phyloP scores from a whole-genome alignment of 2,113 vertebrate genomes.

The Todiramphus chloris region DNA sequence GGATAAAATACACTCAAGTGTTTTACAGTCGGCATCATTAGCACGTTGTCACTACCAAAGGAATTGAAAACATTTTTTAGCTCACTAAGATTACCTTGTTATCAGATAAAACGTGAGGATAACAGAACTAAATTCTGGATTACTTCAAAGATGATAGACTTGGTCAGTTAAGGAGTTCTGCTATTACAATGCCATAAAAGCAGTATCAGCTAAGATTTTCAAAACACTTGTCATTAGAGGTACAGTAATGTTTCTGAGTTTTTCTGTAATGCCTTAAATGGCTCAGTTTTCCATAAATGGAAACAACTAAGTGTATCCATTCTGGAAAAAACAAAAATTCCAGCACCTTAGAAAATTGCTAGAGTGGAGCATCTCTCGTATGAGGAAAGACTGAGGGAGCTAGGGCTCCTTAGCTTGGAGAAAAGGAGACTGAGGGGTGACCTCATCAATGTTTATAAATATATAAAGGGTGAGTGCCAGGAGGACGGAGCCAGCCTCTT shows the following conservation, averaged over 20 bases:
- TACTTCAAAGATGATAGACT: not conserved
- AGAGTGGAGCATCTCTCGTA: too few species aligned
- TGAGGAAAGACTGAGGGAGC: too few species aligned
- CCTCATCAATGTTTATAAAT: too few species aligned
- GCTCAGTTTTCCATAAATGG: not conserved
- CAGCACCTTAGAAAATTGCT: not conserved
- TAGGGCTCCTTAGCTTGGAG: too few species aligned
- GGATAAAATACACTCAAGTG: not conserved
- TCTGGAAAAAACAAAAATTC: accelerated
- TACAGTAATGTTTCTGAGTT: accelerated
- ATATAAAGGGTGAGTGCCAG: too few species aligned
- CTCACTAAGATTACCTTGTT: not conserved
- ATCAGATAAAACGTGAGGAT: not conserved
- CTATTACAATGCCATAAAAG: not conserved
- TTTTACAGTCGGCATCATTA: not conserved
- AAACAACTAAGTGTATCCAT: not conserved
- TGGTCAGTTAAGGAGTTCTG: not conserved
- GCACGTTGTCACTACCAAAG: not conserved
- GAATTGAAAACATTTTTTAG: not conserved
- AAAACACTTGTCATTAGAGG: not conserved
- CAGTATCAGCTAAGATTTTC: not conserved
- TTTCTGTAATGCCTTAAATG: not conserved
- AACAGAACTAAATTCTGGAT: not conserved
- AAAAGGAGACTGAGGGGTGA: too few species aligned
- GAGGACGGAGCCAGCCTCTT: too few species aligned